A percentile compares a stretch with the other conserved stretches of the same genome.
Conservation (phyloP, 2,113 vertebrate species). For the Ammospiza nelsoni region DNA sequence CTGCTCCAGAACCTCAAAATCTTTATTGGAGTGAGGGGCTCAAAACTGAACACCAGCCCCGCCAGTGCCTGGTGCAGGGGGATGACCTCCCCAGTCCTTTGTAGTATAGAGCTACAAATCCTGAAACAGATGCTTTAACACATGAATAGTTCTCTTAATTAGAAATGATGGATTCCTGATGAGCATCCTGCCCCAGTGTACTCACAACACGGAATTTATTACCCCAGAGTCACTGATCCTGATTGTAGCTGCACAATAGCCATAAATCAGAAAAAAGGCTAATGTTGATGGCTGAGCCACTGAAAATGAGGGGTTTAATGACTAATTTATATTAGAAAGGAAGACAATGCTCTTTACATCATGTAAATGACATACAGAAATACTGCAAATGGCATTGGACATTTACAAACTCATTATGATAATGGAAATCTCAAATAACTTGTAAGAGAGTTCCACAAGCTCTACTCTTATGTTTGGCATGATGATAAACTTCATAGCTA, state of each 20-base stretch:
- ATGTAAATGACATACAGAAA: background rate
- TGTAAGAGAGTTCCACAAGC: background rate
- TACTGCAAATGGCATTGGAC: background rate
- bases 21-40: background rate
- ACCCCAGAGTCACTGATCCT: background rate
- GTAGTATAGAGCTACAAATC: background rate
- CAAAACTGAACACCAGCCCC: background rate
- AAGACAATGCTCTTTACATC: background rate
- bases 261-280: slow-evolving; percentile 1
- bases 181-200: background rate
- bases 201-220: background rate
- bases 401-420: background rate
- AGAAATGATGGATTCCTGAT: slow-evolving; percentile 17
- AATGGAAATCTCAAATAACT: slow-evolving; percentile 13
- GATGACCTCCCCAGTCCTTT: background rate
- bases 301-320: slow-evolving; percentile 1
- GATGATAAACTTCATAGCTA: background rate
- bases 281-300: background rate
- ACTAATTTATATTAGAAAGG: slow-evolving; percentile 9
- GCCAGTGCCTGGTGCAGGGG: background rate
- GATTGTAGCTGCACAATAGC: background rate
- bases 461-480: background rate
- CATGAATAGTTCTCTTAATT: background rate
- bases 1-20: background rate
- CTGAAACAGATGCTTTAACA: slow-evolving; percentile 1